Percentiles rank a stretch among this genome's conserved stretches.
phyloP scores from a whole-genome alignment of 2,888 invertebrate genomes.

The Cinara cedri region DNA sequence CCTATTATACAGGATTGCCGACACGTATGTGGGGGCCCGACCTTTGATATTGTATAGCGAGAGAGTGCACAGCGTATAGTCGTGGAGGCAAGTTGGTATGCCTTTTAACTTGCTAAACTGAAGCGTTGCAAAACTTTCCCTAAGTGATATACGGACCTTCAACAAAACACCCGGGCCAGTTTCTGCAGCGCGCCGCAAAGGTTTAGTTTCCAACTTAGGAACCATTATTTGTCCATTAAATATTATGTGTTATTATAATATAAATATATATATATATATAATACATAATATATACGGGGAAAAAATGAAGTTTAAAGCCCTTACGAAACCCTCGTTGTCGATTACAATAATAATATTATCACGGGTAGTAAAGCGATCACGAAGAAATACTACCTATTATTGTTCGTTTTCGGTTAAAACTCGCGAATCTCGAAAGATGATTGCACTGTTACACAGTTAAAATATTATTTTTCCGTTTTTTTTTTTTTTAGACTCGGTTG shows the following conservation, averaged over 20 bases:
- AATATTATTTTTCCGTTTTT: no score
- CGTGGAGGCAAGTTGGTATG: slow-evolving; percentile 1
- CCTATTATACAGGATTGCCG: slow-evolving; percentile 46
- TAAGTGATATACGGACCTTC: slow-evolving; percentile 53
- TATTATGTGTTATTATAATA: slow-evolving; percentile 7
- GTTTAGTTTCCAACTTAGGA: slow-evolving; percentile 36
- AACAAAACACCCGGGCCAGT: slow-evolving; percentile 38
- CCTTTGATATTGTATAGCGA: slow-evolving; percentile 46
- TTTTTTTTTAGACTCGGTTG: no score
- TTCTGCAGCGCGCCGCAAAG: neutral
- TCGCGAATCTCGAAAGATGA: no score
- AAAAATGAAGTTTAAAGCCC: no score
- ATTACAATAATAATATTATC: no score
- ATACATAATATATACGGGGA: no score
- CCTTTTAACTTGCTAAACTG: slow-evolving; percentile 54
- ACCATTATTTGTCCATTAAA: slow-evolving; percentile 48
- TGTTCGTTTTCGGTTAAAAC: no score
- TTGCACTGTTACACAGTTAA: no score
- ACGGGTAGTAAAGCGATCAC: no score
- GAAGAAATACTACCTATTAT: no score
- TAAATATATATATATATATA: no score
- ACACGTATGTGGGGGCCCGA: slow-evolving; percentile 38
- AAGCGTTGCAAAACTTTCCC: slow-evolving; percentile 53
- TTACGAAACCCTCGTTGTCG: no score
- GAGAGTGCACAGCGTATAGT: neutral